Conservation (phyloP, 1,140 invertebrate species). For the Vollenhovia emeryi region DNA sequence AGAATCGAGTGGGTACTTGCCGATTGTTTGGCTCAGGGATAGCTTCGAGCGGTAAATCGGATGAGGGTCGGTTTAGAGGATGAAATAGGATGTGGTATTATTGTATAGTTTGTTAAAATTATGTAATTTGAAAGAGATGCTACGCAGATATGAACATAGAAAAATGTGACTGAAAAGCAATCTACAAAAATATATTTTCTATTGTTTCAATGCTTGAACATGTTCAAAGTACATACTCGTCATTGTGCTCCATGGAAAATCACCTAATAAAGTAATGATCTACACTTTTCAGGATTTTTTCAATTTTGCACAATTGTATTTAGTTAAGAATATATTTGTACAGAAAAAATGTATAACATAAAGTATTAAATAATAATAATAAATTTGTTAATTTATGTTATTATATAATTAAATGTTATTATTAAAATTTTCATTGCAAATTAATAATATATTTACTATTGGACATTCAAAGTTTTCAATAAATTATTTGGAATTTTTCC, state of each 20-base stretch:
- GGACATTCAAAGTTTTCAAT: not conserved
- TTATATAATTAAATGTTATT: not conserved
- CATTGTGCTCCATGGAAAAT: not conserved
- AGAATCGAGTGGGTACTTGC: conserved; percentile 38
- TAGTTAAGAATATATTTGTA: not conserved
- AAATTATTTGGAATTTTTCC: not conserved
- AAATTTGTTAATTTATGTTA: no score
- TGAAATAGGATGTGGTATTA: not conserved
- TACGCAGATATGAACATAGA: not conserved
- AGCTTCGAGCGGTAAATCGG: not conserved
- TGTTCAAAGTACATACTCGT: not conserved
- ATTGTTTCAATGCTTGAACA: not conserved
- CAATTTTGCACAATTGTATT: not conserved
- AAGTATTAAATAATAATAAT: not conserved
- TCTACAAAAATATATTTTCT: not conserved
- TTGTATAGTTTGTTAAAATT: not conserved
- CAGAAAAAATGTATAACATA: not conserved
- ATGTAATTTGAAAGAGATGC: not conserved
- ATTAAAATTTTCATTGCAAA: not conserved
- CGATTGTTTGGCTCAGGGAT: conserved; percentile 25
- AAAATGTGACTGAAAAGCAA: not conserved
- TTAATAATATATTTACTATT: not conserved
- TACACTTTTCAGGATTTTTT: not conserved
- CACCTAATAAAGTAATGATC: not conserved
- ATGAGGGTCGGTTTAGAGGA: not conserved